Conservation (phyloP, 2,888 invertebrate species). For the Drosophila kambysellisi region DNA sequence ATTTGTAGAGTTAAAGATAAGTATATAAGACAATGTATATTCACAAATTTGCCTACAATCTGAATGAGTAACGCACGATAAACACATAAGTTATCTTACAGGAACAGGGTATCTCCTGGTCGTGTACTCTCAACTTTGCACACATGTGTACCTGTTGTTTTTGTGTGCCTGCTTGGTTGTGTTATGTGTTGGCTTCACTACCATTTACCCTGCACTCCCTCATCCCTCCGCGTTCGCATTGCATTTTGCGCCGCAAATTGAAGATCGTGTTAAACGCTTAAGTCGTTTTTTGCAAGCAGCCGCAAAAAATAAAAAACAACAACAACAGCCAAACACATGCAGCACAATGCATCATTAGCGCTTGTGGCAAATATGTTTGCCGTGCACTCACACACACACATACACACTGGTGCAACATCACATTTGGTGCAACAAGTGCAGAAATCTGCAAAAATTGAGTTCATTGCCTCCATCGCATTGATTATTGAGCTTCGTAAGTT, state of each 20-base stretch:
- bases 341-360: constrained; percentile 81
- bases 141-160: constrained; percentile 21
- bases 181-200: constrained; percentile 43
- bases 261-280: constrained; percentile 81
- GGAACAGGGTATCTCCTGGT: not conserved
- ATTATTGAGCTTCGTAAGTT: constrained; percentile 72
- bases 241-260: constrained; percentile 73
- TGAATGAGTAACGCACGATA: not conserved
- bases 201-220: constrained; percentile 6
- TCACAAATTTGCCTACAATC: not conserved
- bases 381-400: constrained; percentile 44
- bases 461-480: constrained; percentile 70
- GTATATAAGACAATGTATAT: not conserved
- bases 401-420: constrained; percentile 7
- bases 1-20: not conserved
- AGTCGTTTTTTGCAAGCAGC: constrained; percentile 52
- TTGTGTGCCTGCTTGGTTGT: constrained; percentile 19
- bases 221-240: constrained; percentile 34
- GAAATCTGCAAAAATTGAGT: constrained; percentile 33
- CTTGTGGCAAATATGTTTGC: constrained; percentile 82
- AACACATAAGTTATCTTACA: not conserved
- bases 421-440: constrained; percentile 77
- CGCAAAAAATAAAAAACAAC: not conserved
- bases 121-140: too few species aligned
- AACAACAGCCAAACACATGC: constrained; percentile 46